A percentile compares a stretch with the other conserved stretches of the same genome.
These are phyloP conservation scores for Diadema setosum DNA, from an alignment of 35 echinoderm and acorn worm genomes.

Conservation along the genomic window DNA sequence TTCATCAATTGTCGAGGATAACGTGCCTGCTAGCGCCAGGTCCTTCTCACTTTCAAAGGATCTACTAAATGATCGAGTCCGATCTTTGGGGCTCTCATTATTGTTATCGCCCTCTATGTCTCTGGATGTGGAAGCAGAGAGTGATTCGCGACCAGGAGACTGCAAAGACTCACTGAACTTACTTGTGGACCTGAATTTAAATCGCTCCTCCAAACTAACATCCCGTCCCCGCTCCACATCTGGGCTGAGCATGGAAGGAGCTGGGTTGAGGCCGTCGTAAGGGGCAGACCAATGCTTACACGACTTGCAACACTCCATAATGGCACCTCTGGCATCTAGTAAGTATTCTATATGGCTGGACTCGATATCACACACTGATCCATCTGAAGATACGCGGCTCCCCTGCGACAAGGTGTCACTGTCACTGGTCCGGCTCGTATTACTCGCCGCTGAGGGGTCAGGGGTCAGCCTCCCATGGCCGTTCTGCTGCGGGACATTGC, in stretches of 20 bases:
- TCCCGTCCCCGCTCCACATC: background rate
- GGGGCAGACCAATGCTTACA: conserved; percentile 68
- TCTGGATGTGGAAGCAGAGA: background rate
- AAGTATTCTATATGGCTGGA: conserved; percentile 87
- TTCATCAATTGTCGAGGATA: conserved; percentile 36
- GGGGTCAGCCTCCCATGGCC: background rate
- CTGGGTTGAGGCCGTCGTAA: conserved; percentile 75
- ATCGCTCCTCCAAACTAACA: background rate
- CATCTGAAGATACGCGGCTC: background rate
- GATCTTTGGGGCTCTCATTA: background rate
- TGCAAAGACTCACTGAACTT: background rate
- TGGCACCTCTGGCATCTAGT: conserved; percentile 69
- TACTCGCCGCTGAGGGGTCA: background rate
- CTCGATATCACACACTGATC: conserved; percentile 14
- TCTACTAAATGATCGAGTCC: background rate
- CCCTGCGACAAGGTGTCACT: background rate
- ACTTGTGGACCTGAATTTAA: background rate
- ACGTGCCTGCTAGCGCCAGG: background rate
- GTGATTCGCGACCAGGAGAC: background rate
- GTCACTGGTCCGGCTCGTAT: background rate
- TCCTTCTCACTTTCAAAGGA: background rate
- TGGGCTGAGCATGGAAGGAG: conserved; percentile 32
- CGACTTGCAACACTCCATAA: conserved; percentile 42
- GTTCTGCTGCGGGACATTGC: background rate
- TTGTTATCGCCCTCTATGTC: no score